These are phyloP conservation scores for Apeira syringaria DNA, from an alignment of 2,888 invertebrate species.

Conservation along the genomic window DNA sequence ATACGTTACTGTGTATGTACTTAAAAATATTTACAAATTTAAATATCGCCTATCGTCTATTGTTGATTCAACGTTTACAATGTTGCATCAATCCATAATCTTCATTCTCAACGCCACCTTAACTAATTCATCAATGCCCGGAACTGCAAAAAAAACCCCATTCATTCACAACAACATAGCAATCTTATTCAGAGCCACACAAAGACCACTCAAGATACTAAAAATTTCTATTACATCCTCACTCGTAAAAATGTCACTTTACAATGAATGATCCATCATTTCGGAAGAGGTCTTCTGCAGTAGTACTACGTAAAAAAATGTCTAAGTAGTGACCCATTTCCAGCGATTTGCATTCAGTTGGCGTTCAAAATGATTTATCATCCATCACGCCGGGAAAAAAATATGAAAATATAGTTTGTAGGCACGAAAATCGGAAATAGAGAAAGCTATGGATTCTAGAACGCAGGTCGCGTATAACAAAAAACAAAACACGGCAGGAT, in stretches of 20 bases:
- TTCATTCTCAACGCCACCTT: constrained; percentile 34
- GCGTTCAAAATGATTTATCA: constrained; percentile 69
- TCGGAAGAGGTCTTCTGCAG: constrained; percentile 57
- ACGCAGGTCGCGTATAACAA: too few species aligned
- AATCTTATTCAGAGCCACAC: constrained; percentile 50
- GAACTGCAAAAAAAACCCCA: constrained; percentile 68
- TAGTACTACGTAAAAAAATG: constrained; percentile 66
- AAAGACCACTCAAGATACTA: constrained; percentile 58
- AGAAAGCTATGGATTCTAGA: too few species aligned
- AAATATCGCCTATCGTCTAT: constrained; percentile 1
- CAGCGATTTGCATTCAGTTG: constrained; percentile 76
- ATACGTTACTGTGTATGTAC: too few species aligned
- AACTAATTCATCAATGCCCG: constrained; percentile 70
- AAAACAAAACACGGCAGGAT: too few species aligned
- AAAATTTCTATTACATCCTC: constrained; percentile 63
- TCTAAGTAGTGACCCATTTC: constrained; percentile 71
- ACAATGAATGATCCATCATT: constrained; percentile 78
- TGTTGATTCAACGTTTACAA: constrained; percentile 1
- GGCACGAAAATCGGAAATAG: too few species aligned
- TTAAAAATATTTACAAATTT: too few species aligned
- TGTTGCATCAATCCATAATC: constrained; percentile 17
- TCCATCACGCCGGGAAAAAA: constrained; percentile 66
- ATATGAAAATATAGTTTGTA: constrained; percentile 44
- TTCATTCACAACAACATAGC: constrained; percentile 48
- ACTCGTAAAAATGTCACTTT: constrained; percentile 69